Percentiles rank a stretch among this genome's conserved stretches.
These are phyloP conservation scores for Thamnophis sirtalis DNA, from an alignment of 2,113 vertebrate genomes.

Conservation along the genomic window DNA sequence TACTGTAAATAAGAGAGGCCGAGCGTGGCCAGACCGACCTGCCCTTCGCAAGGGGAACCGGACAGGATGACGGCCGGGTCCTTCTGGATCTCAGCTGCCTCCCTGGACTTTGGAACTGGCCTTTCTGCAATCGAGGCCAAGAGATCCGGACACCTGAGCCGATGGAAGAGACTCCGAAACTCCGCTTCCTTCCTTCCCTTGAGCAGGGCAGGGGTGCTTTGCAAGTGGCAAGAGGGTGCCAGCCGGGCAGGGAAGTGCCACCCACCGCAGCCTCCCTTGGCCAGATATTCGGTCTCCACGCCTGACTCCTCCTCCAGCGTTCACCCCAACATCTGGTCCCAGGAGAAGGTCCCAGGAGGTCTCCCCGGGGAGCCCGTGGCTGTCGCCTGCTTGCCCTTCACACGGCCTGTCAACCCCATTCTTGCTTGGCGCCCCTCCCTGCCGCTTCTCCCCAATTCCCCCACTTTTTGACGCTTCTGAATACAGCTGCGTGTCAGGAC, in stretches of 20 bases:
- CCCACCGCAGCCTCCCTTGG: background rate
- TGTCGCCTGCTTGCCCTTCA: background rate
- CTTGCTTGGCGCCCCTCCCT: background rate
- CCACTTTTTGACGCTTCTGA: background rate
- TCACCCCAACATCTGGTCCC: background rate
- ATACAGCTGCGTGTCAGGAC: background rate
- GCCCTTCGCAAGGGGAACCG: background rate
- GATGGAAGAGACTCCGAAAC: background rate
- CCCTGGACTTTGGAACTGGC: slow-evolving; percentile 30
- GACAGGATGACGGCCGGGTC: slow-evolving; percentile 28
- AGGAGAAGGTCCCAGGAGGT: background rate
- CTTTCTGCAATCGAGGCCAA: slow-evolving; percentile 3
- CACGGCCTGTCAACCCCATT: no score
- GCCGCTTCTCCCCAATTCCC: background rate
- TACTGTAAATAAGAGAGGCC: slow-evolving; percentile 37
- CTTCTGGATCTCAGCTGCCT: slow-evolving; percentile 3
- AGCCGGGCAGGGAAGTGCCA: background rate
- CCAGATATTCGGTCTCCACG: background rate
- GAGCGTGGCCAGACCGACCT: background rate
- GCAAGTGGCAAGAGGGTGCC: background rate
- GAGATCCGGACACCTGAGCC: no score
- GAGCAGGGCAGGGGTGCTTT: background rate
- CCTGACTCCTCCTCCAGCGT: background rate
- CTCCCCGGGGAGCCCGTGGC: background rate
- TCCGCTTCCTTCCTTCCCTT: background rate